Conservation (phyloP, 2,113 vertebrate species). For the Penelope pileata region DNA sequence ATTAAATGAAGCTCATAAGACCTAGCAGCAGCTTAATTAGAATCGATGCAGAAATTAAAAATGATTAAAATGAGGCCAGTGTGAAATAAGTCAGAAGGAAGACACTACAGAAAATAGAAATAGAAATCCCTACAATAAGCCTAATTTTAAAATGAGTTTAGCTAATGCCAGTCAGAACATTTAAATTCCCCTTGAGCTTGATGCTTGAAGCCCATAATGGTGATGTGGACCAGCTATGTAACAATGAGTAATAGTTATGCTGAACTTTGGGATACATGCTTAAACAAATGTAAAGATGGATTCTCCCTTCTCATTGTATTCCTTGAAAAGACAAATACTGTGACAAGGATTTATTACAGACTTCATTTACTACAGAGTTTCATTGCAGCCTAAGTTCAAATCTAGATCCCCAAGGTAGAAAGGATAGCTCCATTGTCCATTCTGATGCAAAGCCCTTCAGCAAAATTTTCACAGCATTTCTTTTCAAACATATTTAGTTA, state of each 20-base stretch:
- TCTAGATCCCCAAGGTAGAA: not conserved
- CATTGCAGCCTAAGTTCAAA: not conserved
- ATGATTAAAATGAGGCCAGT: not conserved
- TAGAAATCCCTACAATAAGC: not conserved
- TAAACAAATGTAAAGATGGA: not conserved
- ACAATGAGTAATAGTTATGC: not conserved
- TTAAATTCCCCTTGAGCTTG: not conserved
- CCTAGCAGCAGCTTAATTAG: slow-evolving; percentile 41
- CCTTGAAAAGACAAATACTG: not conserved
- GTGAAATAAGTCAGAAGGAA: slow-evolving; percentile 27
- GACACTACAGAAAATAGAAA: not conserved
- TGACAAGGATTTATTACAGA: not conserved
- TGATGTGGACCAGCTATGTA: not conserved
- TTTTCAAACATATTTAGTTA: not conserved
- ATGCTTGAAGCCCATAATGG: accelerated
- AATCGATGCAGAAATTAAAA: slow-evolving; percentile 14
- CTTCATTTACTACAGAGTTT: not conserved
- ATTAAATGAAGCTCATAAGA: slow-evolving; percentile 16
- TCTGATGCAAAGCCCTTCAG: not conserved
- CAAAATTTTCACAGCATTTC: not conserved
- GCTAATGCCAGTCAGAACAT: not conserved
- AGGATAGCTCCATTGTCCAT: not conserved
- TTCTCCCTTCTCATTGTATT: not conserved
- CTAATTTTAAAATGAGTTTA: not conserved
- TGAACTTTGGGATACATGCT: not conserved